Evolutionary conservation across 2,797 vertebrate genomes (phyloP), one percentile per base, ranked within the genome.

Genomic region (Rachycentron canadum): DNA sequence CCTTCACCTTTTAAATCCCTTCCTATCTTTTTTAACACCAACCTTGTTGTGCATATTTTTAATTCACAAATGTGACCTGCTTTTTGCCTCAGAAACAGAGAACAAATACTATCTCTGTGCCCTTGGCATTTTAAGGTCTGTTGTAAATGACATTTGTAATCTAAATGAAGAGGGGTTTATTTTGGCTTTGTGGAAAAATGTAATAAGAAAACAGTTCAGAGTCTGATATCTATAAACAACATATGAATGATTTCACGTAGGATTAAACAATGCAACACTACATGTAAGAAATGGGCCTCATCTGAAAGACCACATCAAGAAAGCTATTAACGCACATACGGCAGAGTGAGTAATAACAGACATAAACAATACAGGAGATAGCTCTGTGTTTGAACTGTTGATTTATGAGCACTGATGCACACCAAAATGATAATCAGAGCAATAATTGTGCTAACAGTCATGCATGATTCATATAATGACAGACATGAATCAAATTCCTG

Each of bases 401-500:
- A 79, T 68, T 49, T 62, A 79, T 57, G 50, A 60, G 58, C 25
- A 21, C 21, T 69, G 30, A 9, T 43, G n/a, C 28, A 23, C 40
- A 56, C 4, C 56, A 38, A 38, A 73, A 47, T n/a, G 41, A 82
- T 62, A 38, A 79, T 75, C 50, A 58, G 47, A 67, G 67, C 6
- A 38, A 76, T 78, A 80, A 80, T 72, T 64, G 73, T 70, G 69
- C 45, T 58, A 38, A 53, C 68, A 53, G 49, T 69, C 13, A 45
- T 23, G 65, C 76, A 68, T 47, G 43, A 47, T 55, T 61, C 64
- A 49, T 58, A 34, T 50, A 61, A 79, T 66, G 63, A 62, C 58
- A 72, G 60, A 70, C n/a, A 55, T 67, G 53, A 73, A 59, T 79
- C 68, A 63, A 73, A 62, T n/a, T 73, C 40, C 43, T 76, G 25